Base-by-base conservation (phyloP, 2,113 vertebrate genomes). In the Platichthys flesus region DNA sequence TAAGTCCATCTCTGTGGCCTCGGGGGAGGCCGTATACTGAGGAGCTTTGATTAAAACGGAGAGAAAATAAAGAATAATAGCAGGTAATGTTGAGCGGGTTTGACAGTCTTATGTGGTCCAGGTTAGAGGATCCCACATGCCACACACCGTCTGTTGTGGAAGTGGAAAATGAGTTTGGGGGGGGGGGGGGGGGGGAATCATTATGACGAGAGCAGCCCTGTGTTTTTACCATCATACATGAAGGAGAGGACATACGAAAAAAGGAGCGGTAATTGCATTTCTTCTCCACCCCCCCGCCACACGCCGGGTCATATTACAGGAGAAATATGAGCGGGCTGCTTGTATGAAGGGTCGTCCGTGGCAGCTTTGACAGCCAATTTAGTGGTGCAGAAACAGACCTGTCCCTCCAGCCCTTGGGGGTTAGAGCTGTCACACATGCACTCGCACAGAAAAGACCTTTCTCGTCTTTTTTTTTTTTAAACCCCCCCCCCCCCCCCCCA, bases 311-410 rank as follows among this genome's bases (percentile, higher is more conserved):
- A 76, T 85, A 76, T 90, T 89, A 82, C 78, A 71, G 45, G 23
- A 76, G 83, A 87, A 92, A 89, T 84, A 84, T 85, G 79, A 90
- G 81, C 79, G 37, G 65, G 26, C 54, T 55, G 82, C 58, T 75
- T 75, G 59, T 80, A 71, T 73, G 68, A 80, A 78, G 78, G 76
- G 84, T 78, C 10, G 20, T 85, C 80, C 79, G 28, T 85, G 82
- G 77, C 75, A 81, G 71, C 63, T 74, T 62, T 91, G 89, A 89
- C 89, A 89, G 89, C 82, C 84, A 91, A 90, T 89, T 90, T 90
- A 82, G 87, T 40, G 67, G 69, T 69, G 81, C 87, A 80, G 80
- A 85, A 82, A 70, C 81, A 85, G 70, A 83, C 72, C 84, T 84
- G 79, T 73, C 76, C 86, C 71, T 65, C 15, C 70, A 77, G 79